These are phyloP conservation scores for Labeo catla DNA, from an alignment of 2,113 vertebrate genomes.

Conservation along the genomic window DNA sequence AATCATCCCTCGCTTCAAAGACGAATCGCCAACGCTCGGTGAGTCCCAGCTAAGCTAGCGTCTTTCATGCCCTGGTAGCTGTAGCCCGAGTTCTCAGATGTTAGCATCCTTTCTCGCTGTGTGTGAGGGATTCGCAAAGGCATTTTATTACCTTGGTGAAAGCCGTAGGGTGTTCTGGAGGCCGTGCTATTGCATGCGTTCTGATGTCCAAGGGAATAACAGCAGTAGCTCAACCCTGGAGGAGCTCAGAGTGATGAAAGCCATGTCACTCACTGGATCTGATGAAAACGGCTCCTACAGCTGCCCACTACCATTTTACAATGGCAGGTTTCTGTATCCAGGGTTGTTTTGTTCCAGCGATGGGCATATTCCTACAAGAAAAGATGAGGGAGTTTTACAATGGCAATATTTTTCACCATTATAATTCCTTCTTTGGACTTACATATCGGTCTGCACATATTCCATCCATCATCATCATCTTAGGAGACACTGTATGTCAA, in stretches of 20 bases:
- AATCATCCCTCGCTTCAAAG: not conserved
- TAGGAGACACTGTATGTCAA: constrained; percentile 66
- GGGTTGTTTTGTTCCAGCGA: not conserved
- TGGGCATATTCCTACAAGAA: not conserved
- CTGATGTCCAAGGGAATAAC: constrained; percentile 32
- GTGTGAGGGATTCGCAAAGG: not conserved
- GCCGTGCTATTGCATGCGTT: constrained; percentile 18
- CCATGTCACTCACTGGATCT: constrained; percentile 33
- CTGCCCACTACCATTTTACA: not conserved
- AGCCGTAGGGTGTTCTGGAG: constrained; percentile 22
- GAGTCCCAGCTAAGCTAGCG: constrained; percentile 34
- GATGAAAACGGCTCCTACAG: constrained; percentile 15
- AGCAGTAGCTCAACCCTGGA: constrained; percentile 10
- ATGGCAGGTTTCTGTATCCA: not conserved
- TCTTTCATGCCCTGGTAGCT: constrained; percentile 29
- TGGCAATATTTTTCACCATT: constrained; percentile 32
- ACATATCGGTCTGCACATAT: constrained; percentile 56
- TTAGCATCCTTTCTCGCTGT: not conserved
- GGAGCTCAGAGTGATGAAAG: constrained; percentile 25
- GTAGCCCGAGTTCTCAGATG: not conserved
- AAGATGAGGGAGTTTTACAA: constrained; percentile 1
- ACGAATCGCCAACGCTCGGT: not conserved
- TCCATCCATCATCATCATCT: constrained; percentile 73
- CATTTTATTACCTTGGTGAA: constrained; percentile 26
- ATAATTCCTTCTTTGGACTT: constrained; percentile 27